Percentiles rank a stretch among this genome's conserved stretches.
phyloP scores from a whole-genome alignment of 2,888 invertebrate species.

The Drosophila parthenogenetica region DNA sequence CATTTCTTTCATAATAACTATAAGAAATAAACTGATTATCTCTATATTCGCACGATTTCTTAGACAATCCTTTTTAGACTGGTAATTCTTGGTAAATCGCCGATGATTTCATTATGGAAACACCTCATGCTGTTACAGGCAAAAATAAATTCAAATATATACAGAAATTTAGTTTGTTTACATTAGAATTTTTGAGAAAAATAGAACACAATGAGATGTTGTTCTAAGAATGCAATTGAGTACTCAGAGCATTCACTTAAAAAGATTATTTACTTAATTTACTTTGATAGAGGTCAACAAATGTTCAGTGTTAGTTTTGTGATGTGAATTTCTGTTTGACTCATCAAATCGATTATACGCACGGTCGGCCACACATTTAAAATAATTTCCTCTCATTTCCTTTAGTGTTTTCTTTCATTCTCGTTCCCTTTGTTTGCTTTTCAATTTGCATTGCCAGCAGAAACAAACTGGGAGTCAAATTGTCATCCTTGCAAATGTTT shows the following conservation, averaged over 20 bases:
- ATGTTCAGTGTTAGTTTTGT: slow-evolving; percentile 6
- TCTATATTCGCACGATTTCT: too few relatives aligned
- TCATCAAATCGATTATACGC: slow-evolving; percentile 20
- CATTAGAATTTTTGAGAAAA: background rate
- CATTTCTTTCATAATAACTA: too few relatives aligned
- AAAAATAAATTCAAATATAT: slow-evolving; percentile 9
- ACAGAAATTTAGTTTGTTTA: slow-evolving; percentile 9
- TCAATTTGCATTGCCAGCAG: slow-evolving; percentile 42
- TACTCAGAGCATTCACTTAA: background rate
- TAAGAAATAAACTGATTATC: too few relatives aligned
- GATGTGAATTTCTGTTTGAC: slow-evolving; percentile 12
- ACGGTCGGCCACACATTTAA: slow-evolving; percentile 2
- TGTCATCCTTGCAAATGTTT: slow-evolving; percentile 33
- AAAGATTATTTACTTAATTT: slow-evolving; percentile 24
- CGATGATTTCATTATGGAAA: background rate
- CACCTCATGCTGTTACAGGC: slow-evolving; percentile 1
- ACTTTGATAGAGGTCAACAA: slow-evolving; percentile 5
- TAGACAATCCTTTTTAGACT: too few relatives aligned
- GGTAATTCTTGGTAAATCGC: too few relatives aligned
- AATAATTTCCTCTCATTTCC: background rate
- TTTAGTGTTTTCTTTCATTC: background rate
- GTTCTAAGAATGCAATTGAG: slow-evolving; percentile 17
- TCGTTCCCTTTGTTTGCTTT: slow-evolving; percentile 30
- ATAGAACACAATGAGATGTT: background rate
- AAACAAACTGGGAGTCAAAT: slow-evolving; percentile 25